These are phyloP conservation scores for Corvus moneduloides DNA, from an alignment of 2,113 vertebrate genomes.

Conservation along the genomic window DNA sequence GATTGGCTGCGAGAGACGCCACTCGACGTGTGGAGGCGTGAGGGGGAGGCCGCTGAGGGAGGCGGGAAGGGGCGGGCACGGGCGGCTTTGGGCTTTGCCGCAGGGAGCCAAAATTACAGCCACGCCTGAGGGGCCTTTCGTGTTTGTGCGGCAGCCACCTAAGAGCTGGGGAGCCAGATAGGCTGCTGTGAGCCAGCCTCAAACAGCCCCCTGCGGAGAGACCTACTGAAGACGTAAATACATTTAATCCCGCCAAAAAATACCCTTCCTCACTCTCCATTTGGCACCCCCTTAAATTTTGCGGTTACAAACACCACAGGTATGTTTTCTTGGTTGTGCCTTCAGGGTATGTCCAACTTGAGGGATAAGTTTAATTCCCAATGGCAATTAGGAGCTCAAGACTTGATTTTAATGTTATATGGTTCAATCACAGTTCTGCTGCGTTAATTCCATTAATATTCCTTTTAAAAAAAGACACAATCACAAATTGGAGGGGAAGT, in stretches of 20 bases:
- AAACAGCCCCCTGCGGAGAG: background rate
- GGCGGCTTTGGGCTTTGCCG: accelerated
- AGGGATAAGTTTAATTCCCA: background rate
- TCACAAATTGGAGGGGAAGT: background rate
- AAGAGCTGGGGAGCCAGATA: accelerated
- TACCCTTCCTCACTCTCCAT: accelerated
- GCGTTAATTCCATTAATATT: background rate
- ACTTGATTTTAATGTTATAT: background rate
- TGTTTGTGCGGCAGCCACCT: accelerated
- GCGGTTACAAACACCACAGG: background rate
- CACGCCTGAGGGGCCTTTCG: accelerated
- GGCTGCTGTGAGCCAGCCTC: background rate
- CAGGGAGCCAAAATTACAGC: accelerated
- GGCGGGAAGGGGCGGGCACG: accelerated
- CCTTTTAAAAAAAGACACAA: background rate
- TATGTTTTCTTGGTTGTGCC: background rate
- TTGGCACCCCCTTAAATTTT: background rate
- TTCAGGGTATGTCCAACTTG: background rate
- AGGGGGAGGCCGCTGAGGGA: background rate
- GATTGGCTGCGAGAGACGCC: background rate
- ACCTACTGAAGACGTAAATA: background rate
- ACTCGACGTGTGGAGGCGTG: accelerated
- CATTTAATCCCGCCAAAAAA: background rate
- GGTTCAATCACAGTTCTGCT: background rate
- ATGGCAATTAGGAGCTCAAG: background rate